Percentiles rank a stretch among this genome's conserved stretches.
These are phyloP conservation scores for Peromyscus aztecus DNA, from an alignment of 2,797 vertebrate genomes.

Conservation along the genomic window DNA sequence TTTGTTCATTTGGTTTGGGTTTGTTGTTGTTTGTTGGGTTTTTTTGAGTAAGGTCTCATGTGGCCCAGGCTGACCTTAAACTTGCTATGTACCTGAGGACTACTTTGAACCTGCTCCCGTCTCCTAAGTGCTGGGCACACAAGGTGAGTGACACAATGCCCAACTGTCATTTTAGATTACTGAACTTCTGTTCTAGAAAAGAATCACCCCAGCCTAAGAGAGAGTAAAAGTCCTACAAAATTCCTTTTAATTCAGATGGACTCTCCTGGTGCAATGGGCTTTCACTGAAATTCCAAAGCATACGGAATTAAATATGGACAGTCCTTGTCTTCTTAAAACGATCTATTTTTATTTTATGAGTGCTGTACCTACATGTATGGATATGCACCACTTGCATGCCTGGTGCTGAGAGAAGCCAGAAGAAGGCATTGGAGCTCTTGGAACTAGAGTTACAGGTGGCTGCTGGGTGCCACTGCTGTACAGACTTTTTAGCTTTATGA, in stretches of 20 bases:
- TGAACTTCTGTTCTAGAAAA: constrained; percentile 50
- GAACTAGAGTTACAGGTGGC: background rate
- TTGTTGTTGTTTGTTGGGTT: background rate
- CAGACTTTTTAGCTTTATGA: background rate
- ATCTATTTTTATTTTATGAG: background rate
- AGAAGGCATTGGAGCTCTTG: background rate
- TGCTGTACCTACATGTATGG: too few relatives aligned
- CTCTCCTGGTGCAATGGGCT: constrained; percentile 41
- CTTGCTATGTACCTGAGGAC: background rate
- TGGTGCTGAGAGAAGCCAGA: background rate
- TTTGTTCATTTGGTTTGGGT: background rate
- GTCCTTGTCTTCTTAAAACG: background rate
- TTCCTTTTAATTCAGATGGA: background rate
- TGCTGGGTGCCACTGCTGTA: background rate
- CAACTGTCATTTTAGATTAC: background rate
- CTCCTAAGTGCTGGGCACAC: background rate
- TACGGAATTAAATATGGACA: background rate
- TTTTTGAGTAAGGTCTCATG: background rate
- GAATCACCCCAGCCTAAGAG: constrained; percentile 20
- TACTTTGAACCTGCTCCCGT: background rate
- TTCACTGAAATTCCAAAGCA: constrained; percentile 40
- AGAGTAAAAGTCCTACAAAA: background rate
- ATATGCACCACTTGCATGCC: background rate
- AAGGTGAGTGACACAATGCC: background rate
- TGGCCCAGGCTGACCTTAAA: background rate